Conservation (phyloP, 2,113 vertebrate genomes). For the Poeciliopsis retropinna region DNA sequence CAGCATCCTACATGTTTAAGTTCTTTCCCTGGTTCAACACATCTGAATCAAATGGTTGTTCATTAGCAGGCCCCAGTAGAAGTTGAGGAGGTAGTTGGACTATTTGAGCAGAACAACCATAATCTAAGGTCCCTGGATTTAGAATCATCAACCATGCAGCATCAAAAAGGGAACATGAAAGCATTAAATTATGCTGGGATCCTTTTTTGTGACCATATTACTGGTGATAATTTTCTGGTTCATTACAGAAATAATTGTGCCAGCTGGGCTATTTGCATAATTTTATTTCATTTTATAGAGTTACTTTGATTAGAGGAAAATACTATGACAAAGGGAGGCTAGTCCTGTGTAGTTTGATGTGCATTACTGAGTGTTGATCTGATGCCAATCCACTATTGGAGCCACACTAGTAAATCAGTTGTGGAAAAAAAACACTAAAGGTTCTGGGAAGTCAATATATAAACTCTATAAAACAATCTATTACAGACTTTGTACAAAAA, state of each 20-base stretch:
- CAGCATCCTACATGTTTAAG: no score
- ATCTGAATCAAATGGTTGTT: no score
- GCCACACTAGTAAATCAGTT: conserved; percentile 36
- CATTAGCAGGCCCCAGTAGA: no score
- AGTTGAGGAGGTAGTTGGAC: no score
- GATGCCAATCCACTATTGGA: conserved; percentile 48
- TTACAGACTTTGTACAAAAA: conserved; percentile 27
- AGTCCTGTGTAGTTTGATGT: conserved; percentile 12
- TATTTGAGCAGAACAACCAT: neutral
- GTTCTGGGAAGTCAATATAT: conserved; percentile 44
- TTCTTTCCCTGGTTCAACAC: no score
- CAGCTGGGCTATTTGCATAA: conserved; percentile 34
- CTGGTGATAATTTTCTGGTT: conserved; percentile 5
- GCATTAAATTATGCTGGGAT: neutral
- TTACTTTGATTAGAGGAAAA: conserved; percentile 25
- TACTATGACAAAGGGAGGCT: conserved; percentile 42
- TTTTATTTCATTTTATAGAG: conserved; percentile 11
- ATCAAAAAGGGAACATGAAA: conserved; percentile 17
- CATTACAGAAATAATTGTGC: conserved; percentile 15
- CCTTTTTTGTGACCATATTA: neutral
- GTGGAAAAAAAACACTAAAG: conserved; percentile 17
- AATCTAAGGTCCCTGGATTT: conserved; percentile 15
- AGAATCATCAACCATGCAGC: conserved; percentile 34
- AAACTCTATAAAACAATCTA: conserved; percentile 39
- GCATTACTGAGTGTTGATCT: conserved; percentile 49